Evolutionary conservation across 2,113 vertebrate species (phyloP).

Genomic region (Xiphophorus couchianus): DNA sequence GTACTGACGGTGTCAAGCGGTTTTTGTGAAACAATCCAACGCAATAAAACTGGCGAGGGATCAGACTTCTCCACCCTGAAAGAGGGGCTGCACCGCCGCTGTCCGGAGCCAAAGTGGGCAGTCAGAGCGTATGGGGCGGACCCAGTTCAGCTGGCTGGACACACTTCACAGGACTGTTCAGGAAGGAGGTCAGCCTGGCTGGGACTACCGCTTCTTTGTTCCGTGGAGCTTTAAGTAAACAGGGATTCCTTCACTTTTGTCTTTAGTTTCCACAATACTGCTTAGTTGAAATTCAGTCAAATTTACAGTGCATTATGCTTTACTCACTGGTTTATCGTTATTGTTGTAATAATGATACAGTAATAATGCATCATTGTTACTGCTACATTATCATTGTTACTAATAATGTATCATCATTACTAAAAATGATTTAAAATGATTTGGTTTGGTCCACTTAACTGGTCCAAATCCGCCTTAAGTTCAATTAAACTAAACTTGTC

Average conservation of each 20-base stretch:
- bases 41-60: slow-evolving; percentile 43
- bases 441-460: too few relatives aligned
- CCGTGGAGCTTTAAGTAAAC: not conserved
- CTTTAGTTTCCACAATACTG: not conserved
- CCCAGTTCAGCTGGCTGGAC: slow-evolving; percentile 27
- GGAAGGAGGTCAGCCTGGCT: not conserved
- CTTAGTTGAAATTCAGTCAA: not conserved
- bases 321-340: too few relatives aligned
- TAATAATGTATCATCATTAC: too few relatives aligned
- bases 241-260: not conserved
- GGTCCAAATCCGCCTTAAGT: too few relatives aligned
- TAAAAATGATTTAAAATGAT: too few relatives aligned
- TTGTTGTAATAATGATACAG: too few relatives aligned
- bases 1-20: slow-evolving; percentile 21
- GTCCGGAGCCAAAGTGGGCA: not conserved
- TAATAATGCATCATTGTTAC: too few relatives aligned
- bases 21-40: slow-evolving; percentile 56
- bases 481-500: too few relatives aligned
- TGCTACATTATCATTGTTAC: too few relatives aligned
- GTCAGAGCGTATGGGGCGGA: slow-evolving; percentile 37
- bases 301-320: too few relatives aligned
- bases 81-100: slow-evolving; percentile 23
- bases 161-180: not conserved
- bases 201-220: not conserved
- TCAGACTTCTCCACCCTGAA: slow-evolving; percentile 47